phyloP scores from a whole-genome alignment of 2,113 vertebrate species.

The Lampris megalopsis region DNA sequence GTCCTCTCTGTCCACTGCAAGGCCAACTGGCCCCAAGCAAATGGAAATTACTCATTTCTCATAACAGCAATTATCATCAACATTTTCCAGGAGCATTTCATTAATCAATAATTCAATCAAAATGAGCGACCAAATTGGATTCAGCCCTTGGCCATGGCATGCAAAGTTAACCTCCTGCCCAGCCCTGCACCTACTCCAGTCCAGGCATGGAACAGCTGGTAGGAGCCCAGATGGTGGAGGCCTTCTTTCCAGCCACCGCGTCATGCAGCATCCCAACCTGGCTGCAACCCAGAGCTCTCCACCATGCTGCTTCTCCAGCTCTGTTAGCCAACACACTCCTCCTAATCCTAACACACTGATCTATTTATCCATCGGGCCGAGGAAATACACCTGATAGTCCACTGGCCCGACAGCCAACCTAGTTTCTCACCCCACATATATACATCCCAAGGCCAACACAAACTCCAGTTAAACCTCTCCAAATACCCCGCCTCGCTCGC shows the following conservation, averaged over 20 bases:
- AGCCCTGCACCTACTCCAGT: background rate
- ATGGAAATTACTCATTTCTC: background rate
- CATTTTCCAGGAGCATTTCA: background rate
- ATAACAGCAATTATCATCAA: background rate
- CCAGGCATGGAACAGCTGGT: too few species aligned
- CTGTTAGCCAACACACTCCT: background rate
- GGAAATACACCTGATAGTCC: slow-evolving; percentile 1
- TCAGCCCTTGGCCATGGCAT: too few species aligned
- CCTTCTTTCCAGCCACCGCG: background rate
- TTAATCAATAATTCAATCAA: background rate
- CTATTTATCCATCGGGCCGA: background rate
- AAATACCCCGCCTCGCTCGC: background rate
- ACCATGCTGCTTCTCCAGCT: background rate
- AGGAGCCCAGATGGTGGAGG: background rate
- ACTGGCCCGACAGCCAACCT: background rate
- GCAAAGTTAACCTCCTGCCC: background rate
- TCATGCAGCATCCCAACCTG: background rate
- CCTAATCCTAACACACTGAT: background rate
- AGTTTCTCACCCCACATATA: background rate
- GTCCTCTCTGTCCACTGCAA: background rate
- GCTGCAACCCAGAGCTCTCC: background rate
- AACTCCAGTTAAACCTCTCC: slow-evolving; percentile 12
- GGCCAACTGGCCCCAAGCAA: background rate
- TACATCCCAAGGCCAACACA: slow-evolving; percentile 24
- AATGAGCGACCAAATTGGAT: background rate